Evolutionary conservation across 2,888 invertebrate genomes (phyloP).

Genomic region (Lysandra coridon): DNA sequence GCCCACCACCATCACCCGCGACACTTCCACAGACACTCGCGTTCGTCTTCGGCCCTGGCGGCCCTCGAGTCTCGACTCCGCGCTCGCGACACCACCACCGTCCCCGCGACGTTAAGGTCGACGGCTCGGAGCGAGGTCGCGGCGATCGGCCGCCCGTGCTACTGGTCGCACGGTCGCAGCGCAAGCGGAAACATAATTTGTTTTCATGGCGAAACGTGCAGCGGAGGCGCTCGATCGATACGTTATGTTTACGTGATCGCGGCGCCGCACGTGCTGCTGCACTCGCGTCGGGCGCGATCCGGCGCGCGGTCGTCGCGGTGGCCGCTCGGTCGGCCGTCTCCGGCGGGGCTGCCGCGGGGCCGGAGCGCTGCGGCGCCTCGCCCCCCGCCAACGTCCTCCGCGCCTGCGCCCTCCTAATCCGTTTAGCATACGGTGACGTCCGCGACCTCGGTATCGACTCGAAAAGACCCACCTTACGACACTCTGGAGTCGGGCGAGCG

Average conservation of each 20-base stretch:
- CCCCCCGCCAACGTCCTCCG: conserved; percentile 39
- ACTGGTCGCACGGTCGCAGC: conserved; percentile 31
- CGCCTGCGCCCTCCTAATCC: conserved; percentile 38
- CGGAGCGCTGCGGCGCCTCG: conserved; percentile 39
- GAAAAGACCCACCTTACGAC: conserved; percentile 9
- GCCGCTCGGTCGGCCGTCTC: conserved; percentile 6
- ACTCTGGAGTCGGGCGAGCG: conserved; percentile 10
- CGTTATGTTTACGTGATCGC: conserved; percentile 39
- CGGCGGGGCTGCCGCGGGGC: conserved; percentile 35
- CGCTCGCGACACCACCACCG: neutral
- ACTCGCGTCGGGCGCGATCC: conserved; percentile 36
- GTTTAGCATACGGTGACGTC: conserved; percentile 26
- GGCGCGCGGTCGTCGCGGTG: conserved; percentile 43
- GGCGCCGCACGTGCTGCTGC: conserved; percentile 34
- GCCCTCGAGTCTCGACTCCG: neutral
- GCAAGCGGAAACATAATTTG: conserved; percentile 37
- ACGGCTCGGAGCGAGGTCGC: conserved; percentile 36
- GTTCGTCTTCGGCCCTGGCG: neutral
- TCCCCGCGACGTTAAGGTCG: conserved; percentile 31
- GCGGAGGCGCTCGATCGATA: conserved; percentile 40
- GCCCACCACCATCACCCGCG: conserved; percentile 14
- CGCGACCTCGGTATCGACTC: conserved; percentile 24
- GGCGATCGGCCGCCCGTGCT: conserved; percentile 35
- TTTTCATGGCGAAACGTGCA: conserved; percentile 39
- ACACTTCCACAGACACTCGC: neutral